Evolutionary conservation across 2,113 vertebrate species (phyloP).

Genomic region (Psophia crepitans): DNA sequence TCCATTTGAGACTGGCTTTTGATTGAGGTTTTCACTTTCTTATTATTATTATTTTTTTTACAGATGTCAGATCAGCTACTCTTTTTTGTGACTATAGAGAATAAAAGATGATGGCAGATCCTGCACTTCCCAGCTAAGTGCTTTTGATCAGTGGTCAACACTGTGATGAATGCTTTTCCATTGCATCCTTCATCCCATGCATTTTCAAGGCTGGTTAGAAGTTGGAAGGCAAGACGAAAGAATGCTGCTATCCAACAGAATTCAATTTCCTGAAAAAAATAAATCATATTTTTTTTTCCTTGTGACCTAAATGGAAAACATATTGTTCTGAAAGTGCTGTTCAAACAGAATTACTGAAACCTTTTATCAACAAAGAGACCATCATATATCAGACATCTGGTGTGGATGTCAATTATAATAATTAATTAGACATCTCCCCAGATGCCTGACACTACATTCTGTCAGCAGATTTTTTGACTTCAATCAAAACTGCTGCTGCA

Average conservation of each 20-base stretch:
- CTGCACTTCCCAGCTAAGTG: slow-evolving; percentile 12
- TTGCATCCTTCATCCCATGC: slow-evolving; percentile 5
- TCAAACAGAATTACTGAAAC: slow-evolving; percentile 63
- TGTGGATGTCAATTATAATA: slow-evolving; percentile 71
- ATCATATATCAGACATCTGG: slow-evolving; percentile 59
- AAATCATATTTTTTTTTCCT: neutral
- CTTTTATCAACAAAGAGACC: slow-evolving; percentile 66
- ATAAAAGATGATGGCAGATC: neutral
- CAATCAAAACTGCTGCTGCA: slow-evolving; percentile 61
- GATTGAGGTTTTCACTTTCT: neutral
- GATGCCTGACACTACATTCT: slow-evolving; percentile 66
- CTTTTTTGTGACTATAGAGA: neutral
- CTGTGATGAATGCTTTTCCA: slow-evolving; percentile 19
- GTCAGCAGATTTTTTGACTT: slow-evolving; percentile 62
- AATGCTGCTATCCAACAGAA: neutral
- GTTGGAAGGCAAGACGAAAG: slow-evolving; percentile 22
- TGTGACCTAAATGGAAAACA: slow-evolving; percentile 66
- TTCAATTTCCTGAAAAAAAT: slow-evolving; percentile 41
- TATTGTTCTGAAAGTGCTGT: slow-evolving; percentile 65
- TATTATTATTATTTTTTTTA: neutral
- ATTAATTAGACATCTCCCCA: slow-evolving; percentile 71
- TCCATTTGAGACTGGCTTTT: neutral
- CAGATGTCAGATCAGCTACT: slow-evolving; percentile 8
- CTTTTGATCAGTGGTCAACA: slow-evolving; percentile 39
- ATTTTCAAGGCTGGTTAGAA: slow-evolving; percentile 40